Evolutionary conservation across 2,113 vertebrate genomes (phyloP), one percentile per base, ranked within the genome.

Genomic region (Lepisosteus osseus): DNA sequence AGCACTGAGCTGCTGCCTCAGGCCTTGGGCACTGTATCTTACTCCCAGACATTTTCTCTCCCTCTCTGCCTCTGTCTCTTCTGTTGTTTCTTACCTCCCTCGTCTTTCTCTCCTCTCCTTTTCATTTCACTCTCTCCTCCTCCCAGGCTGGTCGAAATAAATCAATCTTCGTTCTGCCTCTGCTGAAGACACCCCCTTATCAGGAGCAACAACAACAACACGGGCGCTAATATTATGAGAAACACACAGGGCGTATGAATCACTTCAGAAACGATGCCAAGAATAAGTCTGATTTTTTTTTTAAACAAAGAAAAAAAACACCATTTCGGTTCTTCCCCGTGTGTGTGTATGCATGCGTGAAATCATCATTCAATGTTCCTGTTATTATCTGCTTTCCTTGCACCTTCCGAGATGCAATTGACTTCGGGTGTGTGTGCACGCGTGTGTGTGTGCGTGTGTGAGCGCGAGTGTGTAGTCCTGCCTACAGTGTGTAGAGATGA

Each of bases 1-100:
- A 83, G 85, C 81, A 86, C 81, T 86, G 92, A 92, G 90, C 86
- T 94, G 91, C 83, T 82, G 83, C 80, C 85, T 86, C 69, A 86
- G 88, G 85, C 82, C 88, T 84, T 83, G 86, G 73, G 75, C 77
- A 70, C 62, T 70, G 81, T 85, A 82, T 81, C 81, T 76, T 83
- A 17, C 83, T 78, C 85, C 74, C 76, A 84, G 90, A 88, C 81
- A 81, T 79, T 80, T 80, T 72, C 62, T 77, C 74, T 80, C 40
- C 75, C 41, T 80, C 79, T 83, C 80, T 86, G 79, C 81, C 15
- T 3, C 45, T 54, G 6, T 84, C 85, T 82, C 84, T 83, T 82
- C 55, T 80, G 9, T 41, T 40, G 5, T 47, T 63, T 45, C 57
- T 3, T 54, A 15, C 55, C 0, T 69, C 72, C 71, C 72, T 81